A percentile compares a stretch with the other conserved stretches of the same genome.
phyloP scores from a whole-genome alignment of 2,797 vertebrate species.

The Avahi laniger region DNA sequence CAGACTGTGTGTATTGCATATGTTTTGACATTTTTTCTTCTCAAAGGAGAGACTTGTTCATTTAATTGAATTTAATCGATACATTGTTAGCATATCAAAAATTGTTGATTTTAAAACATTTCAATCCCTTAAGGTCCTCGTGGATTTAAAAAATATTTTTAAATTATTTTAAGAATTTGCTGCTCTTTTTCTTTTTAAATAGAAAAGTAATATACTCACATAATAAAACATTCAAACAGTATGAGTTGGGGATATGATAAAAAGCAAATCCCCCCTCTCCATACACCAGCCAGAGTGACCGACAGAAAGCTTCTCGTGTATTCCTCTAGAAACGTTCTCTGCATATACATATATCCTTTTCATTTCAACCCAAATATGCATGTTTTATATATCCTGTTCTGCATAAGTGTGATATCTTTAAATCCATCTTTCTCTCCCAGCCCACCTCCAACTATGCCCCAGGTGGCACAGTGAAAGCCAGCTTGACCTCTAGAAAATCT shows the following conservation, averaged over 20 bases:
- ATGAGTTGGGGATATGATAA: not conserved
- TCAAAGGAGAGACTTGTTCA: not conserved
- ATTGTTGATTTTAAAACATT: not conserved
- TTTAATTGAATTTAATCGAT: not conserved
- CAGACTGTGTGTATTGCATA: not conserved
- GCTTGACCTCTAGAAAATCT: not conserved
- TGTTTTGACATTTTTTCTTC: not conserved
- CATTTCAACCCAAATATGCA: not conserved
- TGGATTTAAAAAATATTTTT: not conserved
- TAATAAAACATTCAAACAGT: not conserved
- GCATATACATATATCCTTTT: not conserved
- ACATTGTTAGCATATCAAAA: not conserved
- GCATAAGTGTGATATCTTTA: not conserved
- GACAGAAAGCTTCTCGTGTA: not conserved
- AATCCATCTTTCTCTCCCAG: not conserved
- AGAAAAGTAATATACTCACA: not conserved
- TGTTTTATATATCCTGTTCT: not conserved
- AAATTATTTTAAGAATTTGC: slow-evolving; percentile 8
- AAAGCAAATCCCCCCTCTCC: not conserved
- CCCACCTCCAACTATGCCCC: too few relatives aligned
- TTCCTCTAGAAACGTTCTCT: not conserved
- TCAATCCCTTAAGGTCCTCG: not conserved
- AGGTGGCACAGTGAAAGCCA: not conserved
- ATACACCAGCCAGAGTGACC: not conserved
- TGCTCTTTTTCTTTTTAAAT: not conserved